A percentile compares a stretch with the other conserved stretches of the same genome.
Conservation (phyloP, 2,797 vertebrate genomes). For the Thaleichthys pacificus region DNA sequence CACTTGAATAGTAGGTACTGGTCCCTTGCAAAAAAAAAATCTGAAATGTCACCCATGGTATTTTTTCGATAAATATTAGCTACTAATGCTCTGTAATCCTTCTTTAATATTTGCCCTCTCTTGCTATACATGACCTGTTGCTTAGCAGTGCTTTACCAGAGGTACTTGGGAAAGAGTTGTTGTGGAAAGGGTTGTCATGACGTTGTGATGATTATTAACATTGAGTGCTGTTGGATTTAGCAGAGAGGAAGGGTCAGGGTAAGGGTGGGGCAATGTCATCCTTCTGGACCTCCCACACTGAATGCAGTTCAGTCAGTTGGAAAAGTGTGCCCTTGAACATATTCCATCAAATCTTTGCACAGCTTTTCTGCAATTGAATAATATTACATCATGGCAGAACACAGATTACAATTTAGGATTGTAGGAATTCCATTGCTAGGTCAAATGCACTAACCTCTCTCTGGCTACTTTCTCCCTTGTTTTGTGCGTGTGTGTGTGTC, state of each 20-base stretch:
- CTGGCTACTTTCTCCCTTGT: not conserved
- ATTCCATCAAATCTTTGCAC: too few species aligned
- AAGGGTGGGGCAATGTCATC: not conserved
- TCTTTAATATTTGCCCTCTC: not conserved
- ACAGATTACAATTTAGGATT: not conserved
- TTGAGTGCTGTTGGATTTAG: not conserved
- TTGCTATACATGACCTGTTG: not conserved
- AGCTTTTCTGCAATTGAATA: too few species aligned
- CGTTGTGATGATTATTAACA: not conserved
- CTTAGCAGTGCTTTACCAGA: not conserved
- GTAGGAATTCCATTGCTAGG: not conserved
- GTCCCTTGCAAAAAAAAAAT: not conserved
- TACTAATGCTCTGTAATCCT: not conserved
- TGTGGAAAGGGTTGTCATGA: not conserved
- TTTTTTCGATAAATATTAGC: not conserved
- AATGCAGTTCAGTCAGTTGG: not conserved
- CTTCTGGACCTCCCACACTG: not conserved
- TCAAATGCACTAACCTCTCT: not conserved
- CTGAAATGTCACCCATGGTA: not conserved
- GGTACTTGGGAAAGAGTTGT: not conserved
- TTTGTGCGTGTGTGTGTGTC: conserved; percentile 17
- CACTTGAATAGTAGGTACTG: not conserved
- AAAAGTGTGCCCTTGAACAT: too few species aligned
- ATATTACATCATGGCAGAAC: not conserved
- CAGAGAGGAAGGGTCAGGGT: too few species aligned